These are phyloP conservation scores for Zosterops pallidus DNA, from an alignment of 2,113 vertebrate species.

Conservation along the genomic window DNA sequence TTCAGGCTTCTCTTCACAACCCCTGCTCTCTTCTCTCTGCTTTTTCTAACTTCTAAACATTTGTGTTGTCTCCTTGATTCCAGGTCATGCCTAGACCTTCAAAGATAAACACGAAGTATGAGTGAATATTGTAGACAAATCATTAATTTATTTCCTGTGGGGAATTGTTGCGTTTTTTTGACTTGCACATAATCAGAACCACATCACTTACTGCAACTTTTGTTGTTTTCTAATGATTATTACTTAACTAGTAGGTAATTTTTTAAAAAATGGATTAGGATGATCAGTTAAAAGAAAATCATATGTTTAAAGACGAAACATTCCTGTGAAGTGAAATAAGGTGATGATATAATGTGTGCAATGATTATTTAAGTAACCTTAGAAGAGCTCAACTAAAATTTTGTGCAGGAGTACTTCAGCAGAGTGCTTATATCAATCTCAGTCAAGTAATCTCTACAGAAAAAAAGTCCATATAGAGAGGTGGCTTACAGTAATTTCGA, in stretches of 20 bases:
- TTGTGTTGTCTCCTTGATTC: neutral
- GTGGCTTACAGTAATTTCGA: neutral
- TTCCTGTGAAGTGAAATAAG: neutral
- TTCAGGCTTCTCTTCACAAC: neutral
- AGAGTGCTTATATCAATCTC: neutral
- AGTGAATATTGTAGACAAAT: neutral
- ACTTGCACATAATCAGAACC: neutral
- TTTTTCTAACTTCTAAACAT: neutral
- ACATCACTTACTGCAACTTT: neutral
- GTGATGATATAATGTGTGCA: neutral
- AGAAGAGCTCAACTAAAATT: neutral
- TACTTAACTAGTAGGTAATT: neutral
- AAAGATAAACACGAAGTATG: neutral
- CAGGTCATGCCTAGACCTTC: neutral
- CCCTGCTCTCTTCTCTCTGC: neutral
- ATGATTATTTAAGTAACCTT: neutral
- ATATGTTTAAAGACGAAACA: neutral
- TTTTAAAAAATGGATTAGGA: neutral
- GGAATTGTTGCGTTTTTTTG: neutral
- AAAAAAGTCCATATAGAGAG: neutral
- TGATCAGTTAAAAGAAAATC: neutral
- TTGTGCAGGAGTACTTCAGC: neutral
- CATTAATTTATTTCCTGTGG: neutral
- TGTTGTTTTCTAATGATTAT: neutral
- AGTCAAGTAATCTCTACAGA: neutral